A percentile compares a stretch with the other conserved stretches of the same genome.
Conservation (phyloP, 2,888 invertebrate genomes). For the Zeuzera pyrina region DNA sequence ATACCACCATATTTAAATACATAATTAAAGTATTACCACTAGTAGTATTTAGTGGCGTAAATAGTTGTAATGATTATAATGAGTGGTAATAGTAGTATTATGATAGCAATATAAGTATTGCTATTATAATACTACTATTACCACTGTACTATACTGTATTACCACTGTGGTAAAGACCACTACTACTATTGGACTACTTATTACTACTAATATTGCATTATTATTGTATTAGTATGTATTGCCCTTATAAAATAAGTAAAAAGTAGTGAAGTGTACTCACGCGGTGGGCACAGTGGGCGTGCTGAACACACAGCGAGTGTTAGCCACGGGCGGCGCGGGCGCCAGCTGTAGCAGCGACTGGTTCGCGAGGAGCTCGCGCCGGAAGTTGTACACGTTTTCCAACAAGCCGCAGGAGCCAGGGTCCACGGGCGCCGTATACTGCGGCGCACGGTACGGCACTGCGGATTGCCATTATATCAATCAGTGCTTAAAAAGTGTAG, state of each 20-base stretch:
- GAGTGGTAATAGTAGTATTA: no score
- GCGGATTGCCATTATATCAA: slow-evolving; percentile 9
- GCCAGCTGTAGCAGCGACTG: slow-evolving; percentile 21
- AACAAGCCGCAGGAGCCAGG: slow-evolving; percentile 17
- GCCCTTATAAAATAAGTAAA: background rate
- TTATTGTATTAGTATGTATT: background rate
- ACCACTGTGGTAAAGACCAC: no score
- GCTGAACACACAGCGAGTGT: slow-evolving; percentile 32
- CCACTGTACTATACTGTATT: no score
- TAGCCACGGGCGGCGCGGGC: slow-evolving; percentile 16
- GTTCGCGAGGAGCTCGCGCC: slow-evolving; percentile 19
- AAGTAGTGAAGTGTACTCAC: slow-evolving; percentile 29
- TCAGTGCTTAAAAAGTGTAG: background rate
- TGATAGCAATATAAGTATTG: no score
- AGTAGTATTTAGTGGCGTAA: no score
- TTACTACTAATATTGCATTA: no score
- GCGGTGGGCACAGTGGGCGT: slow-evolving; percentile 29
- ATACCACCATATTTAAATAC: no score
- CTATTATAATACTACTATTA: no score
- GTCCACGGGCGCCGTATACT: slow-evolving; percentile 7
- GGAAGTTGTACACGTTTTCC: slow-evolving; percentile 42
- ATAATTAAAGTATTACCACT: no score
- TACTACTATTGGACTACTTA: no score
- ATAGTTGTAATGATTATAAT: no score
- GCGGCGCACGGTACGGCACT: slow-evolving; percentile 18